phyloP scores from a whole-genome alignment of 64 coral and sea anemone genomes.

The Exaiptasia diaphana region DNA sequence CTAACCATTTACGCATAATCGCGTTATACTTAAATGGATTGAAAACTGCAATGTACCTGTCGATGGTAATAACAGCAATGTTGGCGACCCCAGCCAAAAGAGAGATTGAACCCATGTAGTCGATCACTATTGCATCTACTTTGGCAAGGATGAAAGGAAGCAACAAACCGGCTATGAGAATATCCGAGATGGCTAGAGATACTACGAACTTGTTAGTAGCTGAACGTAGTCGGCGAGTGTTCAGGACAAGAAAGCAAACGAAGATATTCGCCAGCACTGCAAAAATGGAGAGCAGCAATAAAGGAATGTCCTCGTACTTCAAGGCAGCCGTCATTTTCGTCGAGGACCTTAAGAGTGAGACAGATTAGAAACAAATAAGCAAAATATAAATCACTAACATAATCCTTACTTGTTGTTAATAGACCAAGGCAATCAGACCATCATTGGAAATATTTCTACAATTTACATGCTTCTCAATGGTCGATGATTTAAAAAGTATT shows the following conservation, averaged over 20 bases:
- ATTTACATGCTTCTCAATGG: too few relatives aligned
- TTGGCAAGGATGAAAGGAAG: neutral
- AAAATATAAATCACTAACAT: too few relatives aligned
- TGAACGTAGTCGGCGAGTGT: constrained; percentile 6
- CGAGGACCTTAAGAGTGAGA: neutral
- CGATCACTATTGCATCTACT: neutral
- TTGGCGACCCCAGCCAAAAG: constrained; percentile 39
- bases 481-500: too few relatives aligned
- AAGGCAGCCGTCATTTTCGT: neutral
- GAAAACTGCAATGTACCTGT: constrained; percentile 35
- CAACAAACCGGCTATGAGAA: constrained; percentile 21
- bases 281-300: constrained; percentile 50
- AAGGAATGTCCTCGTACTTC: constrained; percentile 7
- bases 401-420: constrained; percentile 3
- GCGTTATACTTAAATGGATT: constrained; percentile 24
- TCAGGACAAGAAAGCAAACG: constrained; percentile 10
- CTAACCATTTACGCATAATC: neutral
- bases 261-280: constrained; percentile 26
- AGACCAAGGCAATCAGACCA: too few relatives aligned
- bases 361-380: constrained; percentile 6
- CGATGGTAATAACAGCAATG: constrained; percentile 23
- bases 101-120: constrained; percentile 11
- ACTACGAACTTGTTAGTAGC: constrained; percentile 30
- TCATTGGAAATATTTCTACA: too few relatives aligned
- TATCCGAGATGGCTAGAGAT: constrained; percentile 43